phyloP scores from a whole-genome alignment of 2,888 invertebrate species.

The Agrochola lychnidis region DNA sequence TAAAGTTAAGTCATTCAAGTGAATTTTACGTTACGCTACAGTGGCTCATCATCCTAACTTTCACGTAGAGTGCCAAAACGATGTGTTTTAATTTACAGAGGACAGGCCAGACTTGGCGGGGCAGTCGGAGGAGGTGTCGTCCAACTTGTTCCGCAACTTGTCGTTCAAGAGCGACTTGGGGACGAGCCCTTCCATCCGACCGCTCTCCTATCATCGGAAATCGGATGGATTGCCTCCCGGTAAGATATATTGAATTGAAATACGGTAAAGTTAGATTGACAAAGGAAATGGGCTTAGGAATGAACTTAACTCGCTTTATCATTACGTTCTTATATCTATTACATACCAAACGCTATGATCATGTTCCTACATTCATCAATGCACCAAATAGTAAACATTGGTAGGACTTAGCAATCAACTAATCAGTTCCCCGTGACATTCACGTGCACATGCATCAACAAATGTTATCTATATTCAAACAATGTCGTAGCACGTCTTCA shows the following conservation, averaged over 20 bases:
- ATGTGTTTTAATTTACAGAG: slow-evolving; percentile 75
- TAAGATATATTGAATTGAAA: slow-evolving; percentile 18
- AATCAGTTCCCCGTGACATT: slow-evolving; percentile 7
- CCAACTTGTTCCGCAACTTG: slow-evolving; percentile 78
- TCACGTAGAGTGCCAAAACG: slow-evolving; percentile 47
- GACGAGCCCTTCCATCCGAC: slow-evolving; percentile 70
- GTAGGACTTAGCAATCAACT: not conserved
- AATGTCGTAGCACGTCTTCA: slow-evolving; percentile 5
- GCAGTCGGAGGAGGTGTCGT: slow-evolving; percentile 52
- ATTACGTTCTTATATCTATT: not conserved
- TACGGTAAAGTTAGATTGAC: not conserved
- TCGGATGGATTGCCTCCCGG: slow-evolving; percentile 64
- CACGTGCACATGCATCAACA: slow-evolving; percentile 8
- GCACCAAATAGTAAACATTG: slow-evolving; percentile 21
- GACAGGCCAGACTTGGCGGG: slow-evolving; percentile 80
- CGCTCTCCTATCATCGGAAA: slow-evolving; percentile 80
- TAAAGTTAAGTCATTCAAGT: not conserved
- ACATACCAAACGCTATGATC: not conserved
- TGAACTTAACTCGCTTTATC: not conserved
- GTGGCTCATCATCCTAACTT: slow-evolving; percentile 24
- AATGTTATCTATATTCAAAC: slow-evolving; percentile 9
- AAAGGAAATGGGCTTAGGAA: not conserved
- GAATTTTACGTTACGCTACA: slow-evolving; percentile 22
- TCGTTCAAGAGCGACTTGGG: slow-evolving; percentile 67
- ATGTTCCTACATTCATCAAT: not conserved